These are phyloP conservation scores for Sebastes hopkinsi DNA, from an alignment of 2,797 vertebrate genomes.

Conservation along the genomic window DNA sequence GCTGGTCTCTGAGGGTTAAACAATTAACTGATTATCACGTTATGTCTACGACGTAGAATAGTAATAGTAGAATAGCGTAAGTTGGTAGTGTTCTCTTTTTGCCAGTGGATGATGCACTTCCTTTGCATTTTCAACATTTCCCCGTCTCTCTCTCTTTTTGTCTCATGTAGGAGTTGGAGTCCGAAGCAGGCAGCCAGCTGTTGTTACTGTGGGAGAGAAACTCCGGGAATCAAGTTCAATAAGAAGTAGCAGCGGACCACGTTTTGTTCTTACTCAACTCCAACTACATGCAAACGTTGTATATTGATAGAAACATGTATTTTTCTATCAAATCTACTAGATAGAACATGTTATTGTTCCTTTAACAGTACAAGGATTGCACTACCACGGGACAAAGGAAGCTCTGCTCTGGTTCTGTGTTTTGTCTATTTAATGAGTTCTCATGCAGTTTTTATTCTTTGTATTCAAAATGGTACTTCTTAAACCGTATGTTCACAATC, in stretches of 20 bases:
- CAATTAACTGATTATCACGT: too few species aligned
- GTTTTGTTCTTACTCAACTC: neutral
- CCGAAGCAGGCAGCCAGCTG: slow-evolving; percentile 88
- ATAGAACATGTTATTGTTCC: neutral
- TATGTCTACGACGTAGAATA: too few species aligned
- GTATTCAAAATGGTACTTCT: neutral
- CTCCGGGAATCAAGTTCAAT: slow-evolving; percentile 63
- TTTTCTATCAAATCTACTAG: neutral
- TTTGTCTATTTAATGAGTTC: neutral
- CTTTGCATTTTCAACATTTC: neutral
- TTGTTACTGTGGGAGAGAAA: slow-evolving; percentile 87
- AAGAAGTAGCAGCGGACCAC: neutral
- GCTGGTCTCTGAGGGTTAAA: too few species aligned
- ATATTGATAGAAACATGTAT: neutral
- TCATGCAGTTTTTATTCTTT: neutral
- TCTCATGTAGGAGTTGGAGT: slow-evolving; percentile 84
- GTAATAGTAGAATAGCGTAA: neutral
- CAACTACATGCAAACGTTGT: neutral
- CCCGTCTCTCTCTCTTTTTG: neutral
- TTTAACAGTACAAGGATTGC: neutral
- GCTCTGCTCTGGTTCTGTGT: neutral
- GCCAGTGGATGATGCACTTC: neutral
- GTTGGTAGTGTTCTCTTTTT: neutral
- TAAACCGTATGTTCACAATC: neutral
- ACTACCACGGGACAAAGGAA: neutral